Evolutionary conservation across 2,113 vertebrate genomes (phyloP), one percentile per base, ranked within the genome.

Genomic region (Butorides virescens): DNA sequence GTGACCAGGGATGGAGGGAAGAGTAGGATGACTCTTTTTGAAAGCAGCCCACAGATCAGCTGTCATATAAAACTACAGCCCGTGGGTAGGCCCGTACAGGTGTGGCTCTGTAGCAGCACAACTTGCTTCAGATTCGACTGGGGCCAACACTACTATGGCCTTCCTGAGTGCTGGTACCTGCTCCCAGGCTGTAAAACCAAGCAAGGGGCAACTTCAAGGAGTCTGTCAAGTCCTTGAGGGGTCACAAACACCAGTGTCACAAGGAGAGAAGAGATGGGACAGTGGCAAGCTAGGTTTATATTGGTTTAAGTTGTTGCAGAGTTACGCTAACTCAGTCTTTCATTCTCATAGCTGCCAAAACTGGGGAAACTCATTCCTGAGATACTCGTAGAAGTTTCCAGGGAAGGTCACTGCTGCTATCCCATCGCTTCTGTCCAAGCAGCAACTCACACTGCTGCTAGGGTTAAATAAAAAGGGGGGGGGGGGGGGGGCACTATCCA

Each of bases 1-100:
- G 61, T 26, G 49, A 92, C 21, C 65, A 85, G 62, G 80, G 77
- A 95, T 27, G 73, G 93, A 92, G 70, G 94, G 91, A 84, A 89
- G 84, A 80, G 68, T 42, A 58, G 25, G 59, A 73, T 62, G 83
- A 77, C 76, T 65, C 65, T 65, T 71, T 42, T 10, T 47, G 59
- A 78, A 73, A 89, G 79, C 94, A 92, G 68, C 86, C 86, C 78
- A 88, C 78, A 16, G 53, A 86, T 49, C 58, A 70, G 62, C 53
- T 15, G 9, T 53, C 76, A 47, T 6, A 23, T 13, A 59, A 66
- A 86, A 65, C 75, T 65, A 15, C 80, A 67, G 63, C 49, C n/a
- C 4, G 9, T 49, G 66, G n/a, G 84, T 4, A 65, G 49, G 39
- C 56, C 59, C 47, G 76, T n/a, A 49, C 29, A 68, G 72, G 50